Conservation (phyloP, 2,888 invertebrate genomes). For the Caenorhabditis afra region DNA sequence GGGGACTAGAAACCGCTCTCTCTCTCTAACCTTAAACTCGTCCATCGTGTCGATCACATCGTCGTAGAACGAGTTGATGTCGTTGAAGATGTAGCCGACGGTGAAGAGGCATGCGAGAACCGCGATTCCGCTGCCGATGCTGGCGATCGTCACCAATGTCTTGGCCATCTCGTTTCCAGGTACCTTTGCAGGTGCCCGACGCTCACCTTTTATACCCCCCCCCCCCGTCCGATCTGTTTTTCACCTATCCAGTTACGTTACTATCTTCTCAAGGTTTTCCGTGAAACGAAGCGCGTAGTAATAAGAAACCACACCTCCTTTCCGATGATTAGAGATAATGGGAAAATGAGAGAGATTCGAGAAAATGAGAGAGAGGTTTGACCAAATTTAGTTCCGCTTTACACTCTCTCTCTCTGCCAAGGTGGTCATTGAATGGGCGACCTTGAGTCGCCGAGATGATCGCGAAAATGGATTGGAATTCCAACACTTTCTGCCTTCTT, state of each 20-base stretch:
- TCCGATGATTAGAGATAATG: too few relatives aligned
- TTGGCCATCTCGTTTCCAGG: constrained; percentile 32
- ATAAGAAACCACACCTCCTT: too few relatives aligned
- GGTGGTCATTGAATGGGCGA: not conserved
- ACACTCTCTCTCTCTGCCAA: not conserved
- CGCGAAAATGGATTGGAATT: constrained; percentile 34
- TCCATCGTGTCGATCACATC: constrained; percentile 64
- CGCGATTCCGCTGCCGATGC: constrained; percentile 60
- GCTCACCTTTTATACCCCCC: constrained; percentile 15
- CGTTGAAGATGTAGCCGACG: constrained; percentile 67
- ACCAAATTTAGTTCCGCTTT: too few relatives aligned
- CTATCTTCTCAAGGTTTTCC: too few relatives aligned
- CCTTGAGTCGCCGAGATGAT: constrained; percentile 36
- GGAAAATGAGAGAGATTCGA: too few relatives aligned
- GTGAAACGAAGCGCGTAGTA: too few relatives aligned
- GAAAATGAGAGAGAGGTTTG: too few relatives aligned
- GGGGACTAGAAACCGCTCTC: too few relatives aligned
- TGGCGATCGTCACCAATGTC: constrained; percentile 61
- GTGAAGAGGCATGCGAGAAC: constrained; percentile 60
- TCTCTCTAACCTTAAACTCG: constrained; percentile 67
- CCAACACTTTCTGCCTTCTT: constrained; percentile 43
- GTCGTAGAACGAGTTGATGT: constrained; percentile 69
- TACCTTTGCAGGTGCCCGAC: too few relatives aligned
- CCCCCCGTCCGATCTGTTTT: too few relatives aligned
- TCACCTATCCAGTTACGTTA: constrained; percentile 25